phyloP scores from a whole-genome alignment of 92 coral and sea anemone species.

The Palythoa grandis region DNA sequence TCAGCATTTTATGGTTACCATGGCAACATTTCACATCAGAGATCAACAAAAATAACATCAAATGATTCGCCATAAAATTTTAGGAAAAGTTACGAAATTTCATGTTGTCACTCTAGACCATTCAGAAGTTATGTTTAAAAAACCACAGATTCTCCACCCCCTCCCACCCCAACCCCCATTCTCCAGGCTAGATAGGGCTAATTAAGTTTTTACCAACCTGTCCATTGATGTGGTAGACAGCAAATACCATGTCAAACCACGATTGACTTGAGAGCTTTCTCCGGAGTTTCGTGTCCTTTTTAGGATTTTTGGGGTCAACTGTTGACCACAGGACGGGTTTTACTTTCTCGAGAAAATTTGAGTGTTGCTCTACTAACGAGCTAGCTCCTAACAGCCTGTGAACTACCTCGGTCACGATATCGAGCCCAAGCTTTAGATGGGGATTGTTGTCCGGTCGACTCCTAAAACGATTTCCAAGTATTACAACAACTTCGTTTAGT shows the following conservation, averaged over 20 bases:
- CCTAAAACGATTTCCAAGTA: not conserved
- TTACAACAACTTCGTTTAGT: not conserved
- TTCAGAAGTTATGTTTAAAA: too few species aligned
- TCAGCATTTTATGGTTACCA: too few species aligned
- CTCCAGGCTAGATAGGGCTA: too few species aligned
- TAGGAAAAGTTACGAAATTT: too few species aligned
- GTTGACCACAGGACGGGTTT: not conserved
- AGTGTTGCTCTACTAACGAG: not conserved
- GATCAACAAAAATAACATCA: too few species aligned
- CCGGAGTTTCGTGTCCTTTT: not conserved
- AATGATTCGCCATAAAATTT: too few species aligned
- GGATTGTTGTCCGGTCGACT: not conserved
- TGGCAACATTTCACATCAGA: too few species aligned
- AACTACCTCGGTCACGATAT: not conserved
- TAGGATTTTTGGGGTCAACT: not conserved
- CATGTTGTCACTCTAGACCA: too few species aligned
- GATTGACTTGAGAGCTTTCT: not conserved
- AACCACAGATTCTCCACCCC: too few species aligned
- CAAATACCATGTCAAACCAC: conserved; percentile 9
- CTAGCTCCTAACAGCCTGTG: not conserved
- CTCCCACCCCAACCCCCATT: too few species aligned
- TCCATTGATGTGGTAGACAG: conserved; percentile 6
- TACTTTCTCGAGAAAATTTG: not conserved
- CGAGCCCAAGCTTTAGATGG: conserved; percentile 3
- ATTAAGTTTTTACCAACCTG: not conserved